Evolutionary conservation across 2,888 invertebrate genomes (phyloP).

Genomic region (Standfussiana lucernea): DNA sequence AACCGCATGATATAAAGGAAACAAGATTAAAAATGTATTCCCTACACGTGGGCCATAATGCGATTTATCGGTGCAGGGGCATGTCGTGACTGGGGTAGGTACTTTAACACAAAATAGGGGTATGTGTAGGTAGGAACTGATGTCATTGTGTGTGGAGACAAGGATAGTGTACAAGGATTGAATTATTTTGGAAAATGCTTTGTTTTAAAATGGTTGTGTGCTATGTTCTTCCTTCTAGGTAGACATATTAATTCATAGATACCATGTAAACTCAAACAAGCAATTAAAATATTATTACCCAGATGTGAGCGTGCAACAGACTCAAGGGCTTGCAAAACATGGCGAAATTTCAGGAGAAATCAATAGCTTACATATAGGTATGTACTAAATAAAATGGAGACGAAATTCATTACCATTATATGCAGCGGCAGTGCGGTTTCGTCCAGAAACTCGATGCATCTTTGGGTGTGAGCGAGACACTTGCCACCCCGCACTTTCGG

Average conservation of each 20-base stretch:
- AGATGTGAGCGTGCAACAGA: conserved; percentile 11
- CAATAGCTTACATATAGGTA: conserved; percentile 56
- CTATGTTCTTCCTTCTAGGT: too few relatives aligned
- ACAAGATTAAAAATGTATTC: conserved; percentile 91
- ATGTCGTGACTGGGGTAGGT: conserved; percentile 86
- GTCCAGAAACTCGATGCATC: conserved; percentile 89
- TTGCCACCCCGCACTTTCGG: conserved; percentile 83
- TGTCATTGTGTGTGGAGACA: conserved; percentile 70
- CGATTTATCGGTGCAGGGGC: conserved; percentile 88
- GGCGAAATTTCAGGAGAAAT: conserved; percentile 54
- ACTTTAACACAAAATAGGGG: conserved; percentile 75
- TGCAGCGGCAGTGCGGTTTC: conserved; percentile 86
- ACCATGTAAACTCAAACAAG: neutral
- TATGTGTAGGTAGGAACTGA: conserved; percentile 73
- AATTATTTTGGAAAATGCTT: neutral
- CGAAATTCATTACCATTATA: conserved; percentile 87
- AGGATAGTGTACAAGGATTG: conserved; percentile 20
- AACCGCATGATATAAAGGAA: conserved; percentile 88
- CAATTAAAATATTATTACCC: neutral
- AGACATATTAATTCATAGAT: neutral
- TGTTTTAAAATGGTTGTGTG: conserved; percentile 15
- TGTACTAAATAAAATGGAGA: conserved; percentile 75
- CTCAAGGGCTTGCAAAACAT: conserved; percentile 44
- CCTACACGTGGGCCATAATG: conserved; percentile 89
- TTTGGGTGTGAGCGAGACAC: conserved; percentile 87